phyloP scores from a whole-genome alignment of 2,113 vertebrate species.

The Alectura lathami region DNA sequence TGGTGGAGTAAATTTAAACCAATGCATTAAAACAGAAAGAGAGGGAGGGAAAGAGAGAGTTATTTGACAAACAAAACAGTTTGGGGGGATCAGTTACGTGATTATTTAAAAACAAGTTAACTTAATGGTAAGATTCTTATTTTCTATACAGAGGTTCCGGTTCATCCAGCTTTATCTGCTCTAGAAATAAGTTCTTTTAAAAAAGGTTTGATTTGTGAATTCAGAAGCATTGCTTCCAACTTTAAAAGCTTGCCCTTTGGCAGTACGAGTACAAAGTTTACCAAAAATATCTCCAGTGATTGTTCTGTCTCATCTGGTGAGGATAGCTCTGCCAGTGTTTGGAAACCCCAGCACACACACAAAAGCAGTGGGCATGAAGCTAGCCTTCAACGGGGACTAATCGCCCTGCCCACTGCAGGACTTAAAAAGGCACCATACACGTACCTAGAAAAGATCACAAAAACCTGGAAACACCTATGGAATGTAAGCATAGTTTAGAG shows the following conservation, averaged over 20 bases:
- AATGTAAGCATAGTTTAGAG: not conserved
- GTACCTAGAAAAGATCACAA: conserved; percentile 45
- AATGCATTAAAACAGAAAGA: conserved; percentile 40
- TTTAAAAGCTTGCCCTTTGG: conserved; percentile 17
- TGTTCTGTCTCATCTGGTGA: conserved; percentile 8
- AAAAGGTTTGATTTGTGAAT: not conserved
- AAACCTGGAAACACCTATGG: not conserved
- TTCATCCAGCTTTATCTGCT: conserved; percentile 52
- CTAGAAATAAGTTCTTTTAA: not conserved
- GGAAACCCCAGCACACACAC: conserved; percentile 24
- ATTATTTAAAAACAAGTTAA: conserved; percentile 56
- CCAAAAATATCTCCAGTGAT: not conserved
- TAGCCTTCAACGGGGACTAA: conserved; percentile 54
- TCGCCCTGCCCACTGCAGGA: conserved; percentile 40
- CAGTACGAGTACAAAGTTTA: not conserved
- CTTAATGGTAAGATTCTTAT: conserved; percentile 43
- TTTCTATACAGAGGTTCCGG: conserved; percentile 52
- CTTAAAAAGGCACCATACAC: conserved; percentile 43
- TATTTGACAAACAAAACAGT: conserved; percentile 38
- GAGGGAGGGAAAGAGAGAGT: conserved; percentile 5
- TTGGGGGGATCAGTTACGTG: not conserved
- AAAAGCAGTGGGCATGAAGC: not conserved
- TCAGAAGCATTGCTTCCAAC: conserved; percentile 12
- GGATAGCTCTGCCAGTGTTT: conserved; percentile 40
- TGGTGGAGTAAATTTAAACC: conserved; percentile 56